These are phyloP conservation scores for Cyanocitta stelleri DNA, from an alignment of 2,113 vertebrate species.

Conservation along the genomic window DNA sequence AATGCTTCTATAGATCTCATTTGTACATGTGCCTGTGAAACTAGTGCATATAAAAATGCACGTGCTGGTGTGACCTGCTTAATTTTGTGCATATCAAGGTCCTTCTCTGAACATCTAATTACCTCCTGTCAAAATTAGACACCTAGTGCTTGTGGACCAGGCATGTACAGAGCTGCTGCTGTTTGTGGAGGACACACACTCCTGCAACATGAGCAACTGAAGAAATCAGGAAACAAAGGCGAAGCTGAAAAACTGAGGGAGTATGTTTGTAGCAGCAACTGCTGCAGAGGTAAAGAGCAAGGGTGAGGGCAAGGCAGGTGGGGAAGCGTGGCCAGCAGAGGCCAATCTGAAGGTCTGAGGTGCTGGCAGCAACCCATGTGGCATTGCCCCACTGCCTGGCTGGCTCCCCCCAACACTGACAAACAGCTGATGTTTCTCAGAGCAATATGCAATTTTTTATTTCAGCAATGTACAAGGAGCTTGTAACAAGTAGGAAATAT, in stretches of 20 bases:
- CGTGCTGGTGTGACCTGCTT: background rate
- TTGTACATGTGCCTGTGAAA: background rate
- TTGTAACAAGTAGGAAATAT: background rate
- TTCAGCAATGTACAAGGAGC: background rate
- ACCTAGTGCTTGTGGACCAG: accelerated
- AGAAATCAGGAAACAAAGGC: background rate
- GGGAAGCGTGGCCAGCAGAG: accelerated
- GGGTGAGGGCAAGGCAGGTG: background rate
- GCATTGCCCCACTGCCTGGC: background rate
- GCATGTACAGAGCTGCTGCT: background rate
- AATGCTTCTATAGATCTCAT: accelerated
- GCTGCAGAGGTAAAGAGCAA: background rate
- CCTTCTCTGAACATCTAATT: background rate
- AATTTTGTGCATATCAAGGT: background rate
- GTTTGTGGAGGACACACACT: background rate
- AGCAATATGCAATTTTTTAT: background rate
- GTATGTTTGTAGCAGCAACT: background rate
- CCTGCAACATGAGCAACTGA: background rate
- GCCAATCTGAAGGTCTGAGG: background rate
- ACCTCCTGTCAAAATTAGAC: background rate
- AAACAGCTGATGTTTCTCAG: background rate
- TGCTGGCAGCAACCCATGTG: slow-evolving; percentile 25
- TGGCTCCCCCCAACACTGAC: no score
- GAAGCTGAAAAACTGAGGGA: background rate
- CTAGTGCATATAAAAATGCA: background rate